Evolutionary conservation across 2,888 invertebrate genomes (phyloP), one percentile per base, ranked within the genome.

Genomic region (Eurytoma adleriae): DNA sequence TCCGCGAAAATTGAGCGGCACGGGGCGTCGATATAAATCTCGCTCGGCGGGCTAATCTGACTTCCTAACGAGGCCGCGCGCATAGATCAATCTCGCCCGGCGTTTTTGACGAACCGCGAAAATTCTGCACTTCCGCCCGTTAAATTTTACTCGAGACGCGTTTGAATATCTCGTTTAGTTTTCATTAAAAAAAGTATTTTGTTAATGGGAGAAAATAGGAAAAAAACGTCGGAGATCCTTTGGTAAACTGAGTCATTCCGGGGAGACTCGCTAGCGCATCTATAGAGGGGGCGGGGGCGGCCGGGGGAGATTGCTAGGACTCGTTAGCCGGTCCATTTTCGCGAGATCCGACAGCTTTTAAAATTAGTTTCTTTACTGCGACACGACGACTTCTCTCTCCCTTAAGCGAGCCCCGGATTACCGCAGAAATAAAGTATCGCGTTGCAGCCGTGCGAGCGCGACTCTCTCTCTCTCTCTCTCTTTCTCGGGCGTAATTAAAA

Each of bases 401-500:
- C 18, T 61, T 67, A 57, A 80, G 66, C 69, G 66, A 71, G 67
- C 48, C 18, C 80, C 83, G 82, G 84, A 85, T 86, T 86, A 86
- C 85, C 85, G 83, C 84, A 86, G 84, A 85, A 86, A 85, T 86
- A 85, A 86, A 86, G 85, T 86, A 86, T 85, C 86, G 85, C 83
- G 84, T 86, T 86, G 84, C 86, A 84, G 61, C 48, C 69, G 81
- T 57, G 78, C 80, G 75, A 79, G 78, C 77, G 70, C 85, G 81
- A 81, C 40, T 64, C 54, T 54, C 2, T 50, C 62, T 64, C 54
- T 54, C 2, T 50, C 62, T 30, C 50, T 13, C 24, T n/a, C 59
- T 64, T 48, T 66, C 72, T 71, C 83, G 84, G 82, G 86, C 85
- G 87, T 89, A 90, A 90, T 90, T 89, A 89, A 90, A 90, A 89